phyloP scores from a whole-genome alignment of 2,797 vertebrate genomes.

The Neomorphus geoffroyi region DNA sequence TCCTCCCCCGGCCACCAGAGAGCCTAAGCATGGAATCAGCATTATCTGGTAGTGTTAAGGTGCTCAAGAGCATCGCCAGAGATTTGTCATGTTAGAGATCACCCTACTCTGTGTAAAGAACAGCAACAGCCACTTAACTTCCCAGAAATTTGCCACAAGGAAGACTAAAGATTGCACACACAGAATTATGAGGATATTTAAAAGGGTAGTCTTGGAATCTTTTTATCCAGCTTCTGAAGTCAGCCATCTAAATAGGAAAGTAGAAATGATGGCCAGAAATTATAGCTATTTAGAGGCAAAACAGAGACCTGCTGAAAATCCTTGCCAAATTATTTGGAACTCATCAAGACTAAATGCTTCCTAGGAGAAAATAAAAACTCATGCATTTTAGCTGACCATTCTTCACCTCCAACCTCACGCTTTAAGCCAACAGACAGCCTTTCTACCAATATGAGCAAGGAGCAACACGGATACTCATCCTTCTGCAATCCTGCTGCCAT shows the following conservation, averaged over 20 bases:
- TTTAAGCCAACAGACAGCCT: not conserved
- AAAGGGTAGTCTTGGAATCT: not conserved
- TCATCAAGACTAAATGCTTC: not conserved
- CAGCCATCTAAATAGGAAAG: not conserved
- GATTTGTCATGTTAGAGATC: not conserved
- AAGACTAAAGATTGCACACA: not conserved
- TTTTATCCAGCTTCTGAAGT: not conserved
- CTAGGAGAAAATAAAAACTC: constrained; percentile 1
- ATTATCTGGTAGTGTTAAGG: not conserved
- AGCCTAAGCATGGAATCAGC: not conserved
- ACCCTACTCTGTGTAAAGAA: not conserved
- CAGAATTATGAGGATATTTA: not conserved
- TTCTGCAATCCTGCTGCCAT: not conserved
- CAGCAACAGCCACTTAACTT: not conserved
- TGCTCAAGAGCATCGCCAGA: not conserved
- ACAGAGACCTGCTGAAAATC: constrained; percentile 5
- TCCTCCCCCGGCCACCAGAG: not conserved
- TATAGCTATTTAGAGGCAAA: not conserved
- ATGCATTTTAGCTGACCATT: not conserved
- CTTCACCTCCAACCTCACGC: not conserved
- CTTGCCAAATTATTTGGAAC: not conserved
- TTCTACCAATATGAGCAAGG: not conserved
- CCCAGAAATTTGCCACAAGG: not conserved
- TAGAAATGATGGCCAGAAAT: not conserved
- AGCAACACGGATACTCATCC: not conserved